These are phyloP conservation scores for Drosophila pegasa DNA, from an alignment of 2,888 invertebrate genomes.

Conservation along the genomic window DNA sequence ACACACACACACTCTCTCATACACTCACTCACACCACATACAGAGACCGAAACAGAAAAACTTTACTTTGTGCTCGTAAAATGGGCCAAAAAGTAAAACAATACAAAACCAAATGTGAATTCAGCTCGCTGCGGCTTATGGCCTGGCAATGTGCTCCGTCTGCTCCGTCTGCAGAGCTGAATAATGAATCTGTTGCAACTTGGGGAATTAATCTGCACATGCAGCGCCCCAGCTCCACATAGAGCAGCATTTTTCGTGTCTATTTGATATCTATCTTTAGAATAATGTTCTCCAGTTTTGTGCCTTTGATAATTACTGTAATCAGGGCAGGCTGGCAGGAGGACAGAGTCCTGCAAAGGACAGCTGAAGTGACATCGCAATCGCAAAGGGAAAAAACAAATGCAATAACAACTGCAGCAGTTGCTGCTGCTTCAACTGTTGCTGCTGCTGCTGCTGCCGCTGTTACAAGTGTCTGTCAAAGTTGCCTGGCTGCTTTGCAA, in stretches of 20 bases:
- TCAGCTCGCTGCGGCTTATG: slow-evolving; percentile 17
- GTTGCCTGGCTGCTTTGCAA: slow-evolving; percentile 3
- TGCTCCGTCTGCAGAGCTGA: slow-evolving; percentile 11
- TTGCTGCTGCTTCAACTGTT: not conserved
- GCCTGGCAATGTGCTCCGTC: not conserved
- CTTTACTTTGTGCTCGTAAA: slow-evolving; percentile 52
- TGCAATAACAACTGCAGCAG: slow-evolving; percentile 25
- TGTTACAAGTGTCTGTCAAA: slow-evolving; percentile 39
- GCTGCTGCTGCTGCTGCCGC: slow-evolving; percentile 9
- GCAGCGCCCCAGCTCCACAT: not conserved
- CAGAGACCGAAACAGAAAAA: slow-evolving; percentile 12
- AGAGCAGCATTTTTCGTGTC: not conserved
- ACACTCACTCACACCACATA: slow-evolving; percentile 19
- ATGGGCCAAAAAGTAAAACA: slow-evolving; percentile 67
- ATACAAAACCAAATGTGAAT: slow-evolving; percentile 49
- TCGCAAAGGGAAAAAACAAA: slow-evolving; percentile 6
- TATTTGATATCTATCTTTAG: not conserved
- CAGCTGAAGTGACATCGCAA: slow-evolving; percentile 14
- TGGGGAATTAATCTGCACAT: slow-evolving; percentile 10
- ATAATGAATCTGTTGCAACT: slow-evolving; percentile 20
- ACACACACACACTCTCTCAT: slow-evolving; percentile 11
- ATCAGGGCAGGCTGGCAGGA: not conserved
- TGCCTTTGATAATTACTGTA: slow-evolving; percentile 5
- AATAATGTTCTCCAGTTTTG: not conserved
- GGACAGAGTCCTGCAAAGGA: not conserved